A percentile compares a stretch with the other conserved stretches of the same genome.
Conservation (phyloP, 2,888 invertebrate species). For the Polydrusus pterygomalis region DNA sequence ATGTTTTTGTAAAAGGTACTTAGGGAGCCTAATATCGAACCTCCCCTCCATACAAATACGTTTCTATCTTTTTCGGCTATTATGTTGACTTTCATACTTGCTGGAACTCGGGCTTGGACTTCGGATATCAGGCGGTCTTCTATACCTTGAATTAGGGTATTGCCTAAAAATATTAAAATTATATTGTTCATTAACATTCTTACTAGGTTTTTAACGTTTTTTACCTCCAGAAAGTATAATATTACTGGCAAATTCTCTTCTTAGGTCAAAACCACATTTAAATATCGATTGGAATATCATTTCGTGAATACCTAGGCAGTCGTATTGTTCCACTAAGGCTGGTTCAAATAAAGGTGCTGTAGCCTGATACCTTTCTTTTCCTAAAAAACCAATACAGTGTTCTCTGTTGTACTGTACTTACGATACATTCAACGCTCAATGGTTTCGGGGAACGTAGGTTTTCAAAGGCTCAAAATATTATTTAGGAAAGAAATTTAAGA, state of each 20-base stretch:
- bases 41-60: slow-evolving; percentile 55
- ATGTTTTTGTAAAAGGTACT: slow-evolving; percentile 54
- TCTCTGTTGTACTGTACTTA: too few species aligned
- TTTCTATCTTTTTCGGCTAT: slow-evolving; percentile 47
- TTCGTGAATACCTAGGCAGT: slow-evolving; percentile 52
- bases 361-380: slow-evolving; percentile 32
- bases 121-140: slow-evolving; percentile 49
- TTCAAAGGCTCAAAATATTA: too few species aligned
- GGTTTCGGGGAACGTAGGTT: not conserved
- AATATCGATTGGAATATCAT: slow-evolving; percentile 53
- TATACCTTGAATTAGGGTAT: slow-evolving; percentile 51
- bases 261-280: slow-evolving; percentile 52
- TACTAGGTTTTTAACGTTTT: not conserved
- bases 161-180: slow-evolving; percentile 34
- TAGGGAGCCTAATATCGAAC: slow-evolving; percentile 52
- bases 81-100: slow-evolving; percentile 45
- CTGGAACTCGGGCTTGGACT: slow-evolving; percentile 45
- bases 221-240: slow-evolving; percentile 56
- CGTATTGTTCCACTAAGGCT: slow-evolving; percentile 49
- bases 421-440: too few species aligned
- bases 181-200: too few species aligned
- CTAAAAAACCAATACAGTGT: too few species aligned
- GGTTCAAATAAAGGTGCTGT: slow-evolving; percentile 52
- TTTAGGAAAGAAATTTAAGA: too few species aligned
- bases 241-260: slow-evolving; percentile 51